A percentile compares a stretch with the other conserved stretches of the same genome.
Conservation (phyloP, 1,140 invertebrate genomes). For the Chymomyza costata region DNA sequence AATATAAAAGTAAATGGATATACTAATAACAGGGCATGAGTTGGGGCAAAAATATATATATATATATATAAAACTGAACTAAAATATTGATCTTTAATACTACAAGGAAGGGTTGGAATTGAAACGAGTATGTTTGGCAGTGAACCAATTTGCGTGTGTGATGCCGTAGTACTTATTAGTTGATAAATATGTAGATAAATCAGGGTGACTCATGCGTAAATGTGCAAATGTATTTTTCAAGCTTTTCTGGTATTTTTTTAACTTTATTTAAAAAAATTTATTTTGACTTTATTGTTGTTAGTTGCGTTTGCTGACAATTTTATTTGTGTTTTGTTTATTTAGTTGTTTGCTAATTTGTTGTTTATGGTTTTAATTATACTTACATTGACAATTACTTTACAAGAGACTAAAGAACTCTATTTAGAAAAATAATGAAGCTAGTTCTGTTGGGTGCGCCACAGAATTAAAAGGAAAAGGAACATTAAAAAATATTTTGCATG, state of each 20-base stretch:
- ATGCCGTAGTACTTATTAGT: conserved; percentile 15
- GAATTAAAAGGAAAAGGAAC: conserved; percentile 22
- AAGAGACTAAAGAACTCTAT: conserved; percentile 53
- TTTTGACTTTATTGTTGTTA: conserved; percentile 27
- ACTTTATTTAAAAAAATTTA: conserved; percentile 4
- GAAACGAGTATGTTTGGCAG: conserved; percentile 37
- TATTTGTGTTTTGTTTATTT: conserved; percentile 36
- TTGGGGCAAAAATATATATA: no score
- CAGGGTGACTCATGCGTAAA: conserved; percentile 75
- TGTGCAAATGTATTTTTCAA: conserved; percentile 76
- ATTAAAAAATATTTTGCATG: conserved; percentile 12
- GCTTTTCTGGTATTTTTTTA: conserved; percentile 35
- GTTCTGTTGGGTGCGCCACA: conserved; percentile 41
- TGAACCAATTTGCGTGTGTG: conserved; percentile 24
- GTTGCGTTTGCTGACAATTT: conserved; percentile 35
- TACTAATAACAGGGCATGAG: conserved; percentile 54
- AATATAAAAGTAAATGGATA: conserved; percentile 25
- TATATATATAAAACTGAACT: conserved; percentile 9
- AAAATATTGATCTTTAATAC: conserved; percentile 21
- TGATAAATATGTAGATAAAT: conserved; percentile 49
- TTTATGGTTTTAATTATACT: conserved; percentile 49
- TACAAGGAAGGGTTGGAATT: conserved; percentile 38
- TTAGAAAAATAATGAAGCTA: conserved; percentile 26
- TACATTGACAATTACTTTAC: conserved; percentile 70
- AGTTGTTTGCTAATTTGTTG: conserved; percentile 27